phyloP scores from a whole-genome alignment of 1,140 invertebrate species.

The Pomacea maculata region DNA sequence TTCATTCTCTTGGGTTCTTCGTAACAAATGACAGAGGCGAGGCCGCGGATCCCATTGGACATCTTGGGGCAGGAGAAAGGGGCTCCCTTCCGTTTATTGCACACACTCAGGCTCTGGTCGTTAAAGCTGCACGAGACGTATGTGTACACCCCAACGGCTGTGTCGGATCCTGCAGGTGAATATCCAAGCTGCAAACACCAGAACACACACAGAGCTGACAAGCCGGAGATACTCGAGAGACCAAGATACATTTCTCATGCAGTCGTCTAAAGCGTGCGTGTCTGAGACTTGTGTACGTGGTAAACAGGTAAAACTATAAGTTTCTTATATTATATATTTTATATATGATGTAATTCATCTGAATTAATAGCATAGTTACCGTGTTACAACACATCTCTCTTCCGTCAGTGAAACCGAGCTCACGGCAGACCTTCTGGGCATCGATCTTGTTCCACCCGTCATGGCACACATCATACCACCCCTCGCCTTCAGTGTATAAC shows the following conservation, averaged over 20 bases:
- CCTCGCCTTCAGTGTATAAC: constrained; percentile 23
- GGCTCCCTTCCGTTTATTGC: neutral
- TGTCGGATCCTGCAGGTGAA: neutral
- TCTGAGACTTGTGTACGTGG: no score
- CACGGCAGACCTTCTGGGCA: constrained; percentile 39
- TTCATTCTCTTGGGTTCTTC: constrained; percentile 30
- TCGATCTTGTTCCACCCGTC: constrained; percentile 39
- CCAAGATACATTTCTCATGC: no score
- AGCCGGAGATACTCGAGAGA: no score
- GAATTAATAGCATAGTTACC: neutral
- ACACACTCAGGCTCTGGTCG: constrained; percentile 18
- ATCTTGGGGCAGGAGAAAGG: neutral
- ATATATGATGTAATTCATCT: no score
- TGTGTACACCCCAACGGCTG: neutral
- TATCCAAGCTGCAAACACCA: no score
- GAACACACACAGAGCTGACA: no score
- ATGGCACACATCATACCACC: constrained; percentile 46
- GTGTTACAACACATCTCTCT: constrained; percentile 22
- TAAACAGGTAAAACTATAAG: no score
- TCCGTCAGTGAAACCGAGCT: constrained; percentile 42
- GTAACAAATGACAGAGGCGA: constrained; percentile 46
- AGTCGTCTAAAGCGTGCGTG: no score
- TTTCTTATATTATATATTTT: no score
- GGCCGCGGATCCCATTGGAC: neutral
- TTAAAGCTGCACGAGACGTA: constrained; percentile 14